Percentiles rank a stretch among this genome's conserved stretches.
These are phyloP conservation scores for Acrossocheilus wenchowensis DNA, from an alignment of 2,797 vertebrate genomes.

Conservation along the genomic window DNA sequence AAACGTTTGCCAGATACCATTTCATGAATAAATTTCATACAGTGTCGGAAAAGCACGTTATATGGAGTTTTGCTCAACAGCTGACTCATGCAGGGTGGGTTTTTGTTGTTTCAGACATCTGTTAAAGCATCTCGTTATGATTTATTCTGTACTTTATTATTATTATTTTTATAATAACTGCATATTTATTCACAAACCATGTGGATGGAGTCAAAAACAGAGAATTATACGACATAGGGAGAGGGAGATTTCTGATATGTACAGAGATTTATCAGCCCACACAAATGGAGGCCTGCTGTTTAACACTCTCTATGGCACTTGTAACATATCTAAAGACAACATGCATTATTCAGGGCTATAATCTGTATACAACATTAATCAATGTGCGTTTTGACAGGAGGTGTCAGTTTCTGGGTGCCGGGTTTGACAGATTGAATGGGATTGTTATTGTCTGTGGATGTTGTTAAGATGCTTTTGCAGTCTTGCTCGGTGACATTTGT, in stretches of 20 bases:
- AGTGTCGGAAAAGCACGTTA: not conserved
- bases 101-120: constrained; percentile 28
- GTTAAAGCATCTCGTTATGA: constrained; percentile 35
- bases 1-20: not conserved
- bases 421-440: constrained; percentile 18
- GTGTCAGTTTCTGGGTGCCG: constrained; percentile 8
- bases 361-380: constrained; percentile 6
- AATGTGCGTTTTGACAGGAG: constrained; percentile 19
- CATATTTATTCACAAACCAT: constrained; percentile 49
- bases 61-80: constrained; percentile 1
- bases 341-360: constrained; percentile 22
- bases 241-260: constrained; percentile 11
- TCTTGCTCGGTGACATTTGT: not conserved
- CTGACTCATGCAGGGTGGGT: not conserved
- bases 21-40: constrained; percentile 5
- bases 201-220: constrained; percentile 15
- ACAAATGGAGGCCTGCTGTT: constrained; percentile 27
- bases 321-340: constrained; percentile 16
- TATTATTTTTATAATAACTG: constrained; percentile 36
- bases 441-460: constrained; percentile 24
- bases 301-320: constrained; percentile 13
- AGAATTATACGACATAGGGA: constrained; percentile 33
- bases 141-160: constrained; percentile 22
- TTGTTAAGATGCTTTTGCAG: not conserved
- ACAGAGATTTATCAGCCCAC: constrained; percentile 33